These are phyloP conservation scores for Elgaria multicarinata DNA, from an alignment of 2,113 vertebrate genomes.

Conservation along the genomic window DNA sequence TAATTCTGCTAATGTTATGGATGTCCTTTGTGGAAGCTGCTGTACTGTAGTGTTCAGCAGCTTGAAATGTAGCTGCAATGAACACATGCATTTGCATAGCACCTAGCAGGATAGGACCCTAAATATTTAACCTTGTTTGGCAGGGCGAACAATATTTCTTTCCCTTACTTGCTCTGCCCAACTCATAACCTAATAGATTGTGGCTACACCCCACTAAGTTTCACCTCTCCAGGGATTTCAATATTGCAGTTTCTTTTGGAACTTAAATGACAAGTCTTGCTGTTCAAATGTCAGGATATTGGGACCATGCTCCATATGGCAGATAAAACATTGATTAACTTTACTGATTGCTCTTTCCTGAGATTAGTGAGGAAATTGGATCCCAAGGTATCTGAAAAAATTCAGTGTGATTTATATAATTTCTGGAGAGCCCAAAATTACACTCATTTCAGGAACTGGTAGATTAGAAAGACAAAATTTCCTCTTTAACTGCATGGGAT, in stretches of 20 bases:
- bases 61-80: neutral
- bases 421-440: conserved; percentile 71
- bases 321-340: conserved; percentile 78
- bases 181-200: conserved; percentile 1
- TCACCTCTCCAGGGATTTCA: conserved; percentile 47
- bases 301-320: conserved; percentile 54
- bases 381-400: conserved; percentile 68
- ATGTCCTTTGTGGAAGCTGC: neutral
- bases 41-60: neutral
- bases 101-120: neutral
- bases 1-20: neutral
- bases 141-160: neutral
- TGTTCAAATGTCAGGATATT: conserved; percentile 66
- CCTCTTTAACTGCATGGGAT: conserved; percentile 71
- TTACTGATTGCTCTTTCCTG: conserved; percentile 71
- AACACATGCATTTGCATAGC: neutral
- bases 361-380: conserved; percentile 76
- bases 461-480: conserved; percentile 72
- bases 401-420: conserved; percentile 69
- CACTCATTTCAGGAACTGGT: conserved; percentile 59
- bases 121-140: neutral
- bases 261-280: conserved; percentile 55
- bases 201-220: conserved; percentile 42
- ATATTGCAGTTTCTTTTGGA: conserved; percentile 40
- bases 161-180: neutral